phyloP scores from a whole-genome alignment of 2,797 vertebrate genomes.

The Molossus alvarezi region DNA sequence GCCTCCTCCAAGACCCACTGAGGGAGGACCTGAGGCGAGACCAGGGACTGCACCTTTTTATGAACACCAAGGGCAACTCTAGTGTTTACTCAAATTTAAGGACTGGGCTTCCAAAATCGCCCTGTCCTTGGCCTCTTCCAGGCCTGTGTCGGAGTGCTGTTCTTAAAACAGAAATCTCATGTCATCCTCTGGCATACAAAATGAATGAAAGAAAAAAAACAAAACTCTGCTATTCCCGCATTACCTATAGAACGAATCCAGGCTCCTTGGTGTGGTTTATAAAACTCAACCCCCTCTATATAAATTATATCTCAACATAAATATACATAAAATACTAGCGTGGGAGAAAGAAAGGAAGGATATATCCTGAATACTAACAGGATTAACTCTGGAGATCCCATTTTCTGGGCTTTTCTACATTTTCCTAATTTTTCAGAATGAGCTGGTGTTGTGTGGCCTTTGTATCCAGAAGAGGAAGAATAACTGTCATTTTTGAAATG shows the following conservation, averaged over 20 bases:
- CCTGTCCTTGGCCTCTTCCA: background rate
- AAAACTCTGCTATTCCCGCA: background rate
- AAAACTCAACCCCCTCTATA: background rate
- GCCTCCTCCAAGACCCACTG: background rate
- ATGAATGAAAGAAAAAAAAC: background rate
- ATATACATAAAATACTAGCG: slow-evolving; percentile 22
- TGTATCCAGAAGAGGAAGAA: background rate
- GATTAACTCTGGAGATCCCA: background rate
- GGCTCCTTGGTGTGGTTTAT: background rate
- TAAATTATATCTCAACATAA: slow-evolving; percentile 25
- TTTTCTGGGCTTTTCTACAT: slow-evolving; percentile 1
- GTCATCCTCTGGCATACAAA: background rate
- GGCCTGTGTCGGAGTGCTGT: background rate
- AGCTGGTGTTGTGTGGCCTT: background rate
- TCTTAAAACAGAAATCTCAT: slow-evolving; percentile 9
- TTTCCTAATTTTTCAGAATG: slow-evolving; percentile 7
- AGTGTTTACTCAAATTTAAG: background rate
- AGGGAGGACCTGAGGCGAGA: background rate
- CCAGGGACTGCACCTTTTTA: background rate
- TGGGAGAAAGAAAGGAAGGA: background rate
- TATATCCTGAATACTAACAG: background rate
- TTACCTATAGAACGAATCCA: background rate
- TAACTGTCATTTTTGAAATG: slow-evolving; percentile 21
- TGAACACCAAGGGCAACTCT: background rate
- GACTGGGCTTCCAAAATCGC: background rate